phyloP scores from a whole-genome alignment of 2,888 invertebrate species.

The Heliconius hortense region DNA sequence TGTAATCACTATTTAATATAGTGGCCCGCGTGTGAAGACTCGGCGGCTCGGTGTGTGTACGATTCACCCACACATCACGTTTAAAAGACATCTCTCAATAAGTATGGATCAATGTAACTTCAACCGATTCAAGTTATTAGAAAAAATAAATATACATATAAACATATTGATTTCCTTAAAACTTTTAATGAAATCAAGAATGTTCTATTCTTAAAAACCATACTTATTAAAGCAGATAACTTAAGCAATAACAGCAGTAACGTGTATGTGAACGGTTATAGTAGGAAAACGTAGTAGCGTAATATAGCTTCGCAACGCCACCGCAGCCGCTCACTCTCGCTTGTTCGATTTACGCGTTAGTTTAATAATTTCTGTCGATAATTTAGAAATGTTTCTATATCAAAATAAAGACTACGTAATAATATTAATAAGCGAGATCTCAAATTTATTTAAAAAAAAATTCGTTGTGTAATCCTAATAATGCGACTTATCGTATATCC shows the following conservation, averaged over 20 bases:
- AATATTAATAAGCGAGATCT: slow-evolving; percentile 82
- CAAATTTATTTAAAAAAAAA: slow-evolving; percentile 79
- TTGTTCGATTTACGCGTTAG: slow-evolving; percentile 78
- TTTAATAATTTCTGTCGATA: slow-evolving; percentile 74
- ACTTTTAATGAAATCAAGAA: slow-evolving; percentile 32
- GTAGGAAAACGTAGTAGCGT: slow-evolving; percentile 5
- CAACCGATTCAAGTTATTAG: background rate
- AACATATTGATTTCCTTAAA: slow-evolving; percentile 7
- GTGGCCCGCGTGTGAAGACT: slow-evolving; percentile 55
- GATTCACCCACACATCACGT: slow-evolving; percentile 14
- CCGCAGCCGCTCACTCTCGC: slow-evolving; percentile 50
- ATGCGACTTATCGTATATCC: slow-evolving; percentile 73
- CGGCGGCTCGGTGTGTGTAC: slow-evolving; percentile 45
- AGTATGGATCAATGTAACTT: slow-evolving; percentile 1
- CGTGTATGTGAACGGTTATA: slow-evolving; percentile 17
- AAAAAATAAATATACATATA: background rate
- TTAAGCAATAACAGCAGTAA: background rate
- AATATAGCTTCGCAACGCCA: slow-evolving; percentile 34
- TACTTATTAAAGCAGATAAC: slow-evolving; percentile 16
- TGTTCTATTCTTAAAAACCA: slow-evolving; percentile 37
- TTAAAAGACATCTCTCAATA: slow-evolving; percentile 1
- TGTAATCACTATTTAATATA: slow-evolving; percentile 44
- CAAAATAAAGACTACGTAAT: slow-evolving; percentile 81
- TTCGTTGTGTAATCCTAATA: slow-evolving; percentile 78
- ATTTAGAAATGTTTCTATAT: slow-evolving; percentile 79